A percentile compares a stretch with the other conserved stretches of the same genome.
Conservation (phyloP, 92 coral and sea anemone genomes). For the Actinostola sp. region DNA sequence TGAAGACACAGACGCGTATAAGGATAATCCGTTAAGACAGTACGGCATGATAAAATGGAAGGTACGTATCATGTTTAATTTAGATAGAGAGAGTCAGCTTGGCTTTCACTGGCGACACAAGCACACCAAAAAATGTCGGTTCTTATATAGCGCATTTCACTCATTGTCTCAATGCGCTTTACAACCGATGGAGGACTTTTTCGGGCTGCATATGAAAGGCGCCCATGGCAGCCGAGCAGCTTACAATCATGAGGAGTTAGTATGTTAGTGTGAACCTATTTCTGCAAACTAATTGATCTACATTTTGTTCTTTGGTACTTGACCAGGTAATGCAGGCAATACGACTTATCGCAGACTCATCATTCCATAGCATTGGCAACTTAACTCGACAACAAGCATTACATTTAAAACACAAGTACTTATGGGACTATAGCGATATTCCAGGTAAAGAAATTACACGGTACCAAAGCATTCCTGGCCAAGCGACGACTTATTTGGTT, state of each 20-base stretch:
- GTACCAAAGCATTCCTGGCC: constrained; percentile 84
- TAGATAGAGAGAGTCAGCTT: not conserved
- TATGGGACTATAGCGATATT: constrained; percentile 72
- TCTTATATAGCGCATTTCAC: too few relatives aligned
- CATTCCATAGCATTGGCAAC: constrained; percentile 69
- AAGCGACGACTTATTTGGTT: constrained; percentile 63
- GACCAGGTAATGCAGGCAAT: constrained; percentile 79
- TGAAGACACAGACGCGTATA: constrained; percentile 65
- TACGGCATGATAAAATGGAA: constrained; percentile 93
- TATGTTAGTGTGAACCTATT: too few relatives aligned
- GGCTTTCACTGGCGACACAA: too few relatives aligned
- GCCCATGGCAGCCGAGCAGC: too few relatives aligned
- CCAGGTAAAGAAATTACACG: constrained; percentile 77
- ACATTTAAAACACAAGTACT: constrained; percentile 59
- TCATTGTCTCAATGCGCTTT: too few relatives aligned
- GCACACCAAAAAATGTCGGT: too few relatives aligned
- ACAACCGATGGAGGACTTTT: too few relatives aligned
- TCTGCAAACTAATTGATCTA: too few relatives aligned
- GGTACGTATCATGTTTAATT: constrained; percentile 48
- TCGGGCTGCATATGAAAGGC: too few relatives aligned
- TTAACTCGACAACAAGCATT: constrained; percentile 59
- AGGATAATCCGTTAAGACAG: constrained; percentile 58
- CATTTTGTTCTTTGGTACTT: not conserved
- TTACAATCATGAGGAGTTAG: not conserved
- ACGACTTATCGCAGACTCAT: constrained; percentile 61